Evolutionary conservation across 2,888 invertebrate species (phyloP).

Genomic region (Sisyra terminalis): DNA sequence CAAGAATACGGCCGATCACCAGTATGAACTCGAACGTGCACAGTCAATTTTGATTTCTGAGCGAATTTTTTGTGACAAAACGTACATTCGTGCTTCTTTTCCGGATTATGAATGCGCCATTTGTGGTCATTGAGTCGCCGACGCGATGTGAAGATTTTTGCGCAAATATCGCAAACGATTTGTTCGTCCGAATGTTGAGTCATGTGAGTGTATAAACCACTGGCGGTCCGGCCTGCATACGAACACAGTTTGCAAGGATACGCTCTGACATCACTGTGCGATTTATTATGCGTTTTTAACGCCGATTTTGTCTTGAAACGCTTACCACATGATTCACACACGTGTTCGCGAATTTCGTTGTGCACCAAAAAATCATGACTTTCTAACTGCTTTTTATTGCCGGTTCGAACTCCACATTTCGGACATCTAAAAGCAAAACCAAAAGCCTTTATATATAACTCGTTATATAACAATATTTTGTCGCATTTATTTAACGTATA

Average conservation of each 20-base stretch:
- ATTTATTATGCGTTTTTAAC: conserved; percentile 16
- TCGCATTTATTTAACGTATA: too few relatives aligned
- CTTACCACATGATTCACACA: conserved; percentile 17
- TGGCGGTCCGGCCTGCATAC: conserved; percentile 8
- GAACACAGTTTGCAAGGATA: conserved; percentile 13
- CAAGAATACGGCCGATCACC: conserved; percentile 15
- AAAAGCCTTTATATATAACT: too few relatives aligned
- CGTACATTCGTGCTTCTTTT: conserved; percentile 14
- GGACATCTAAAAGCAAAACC: conserved; percentile 14
- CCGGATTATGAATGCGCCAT: conserved; percentile 15
- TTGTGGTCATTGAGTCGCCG: conserved; percentile 15
- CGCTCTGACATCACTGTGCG: conserved; percentile 14
- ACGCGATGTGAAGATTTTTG: conserved; percentile 16
- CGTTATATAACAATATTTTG: too few relatives aligned
- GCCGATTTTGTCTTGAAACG: conserved; percentile 17
- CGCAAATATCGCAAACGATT: conserved; percentile 15
- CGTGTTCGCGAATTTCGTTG: conserved; percentile 14
- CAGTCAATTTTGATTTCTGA: conserved; percentile 15
- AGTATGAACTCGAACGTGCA: conserved; percentile 15
- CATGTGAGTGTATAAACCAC: conserved; percentile 7
- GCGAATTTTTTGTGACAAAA: conserved; percentile 15
- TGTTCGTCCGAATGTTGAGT: conserved; percentile 7
- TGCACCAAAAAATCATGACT: conserved; percentile 15
- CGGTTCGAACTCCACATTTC: conserved; percentile 14
- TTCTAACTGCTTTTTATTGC: conserved; percentile 15